Percentiles rank a stretch among this genome's conserved stretches.
Conservation (phyloP, 2,113 vertebrate genomes). For the Microcebus ravelobensis region DNA sequence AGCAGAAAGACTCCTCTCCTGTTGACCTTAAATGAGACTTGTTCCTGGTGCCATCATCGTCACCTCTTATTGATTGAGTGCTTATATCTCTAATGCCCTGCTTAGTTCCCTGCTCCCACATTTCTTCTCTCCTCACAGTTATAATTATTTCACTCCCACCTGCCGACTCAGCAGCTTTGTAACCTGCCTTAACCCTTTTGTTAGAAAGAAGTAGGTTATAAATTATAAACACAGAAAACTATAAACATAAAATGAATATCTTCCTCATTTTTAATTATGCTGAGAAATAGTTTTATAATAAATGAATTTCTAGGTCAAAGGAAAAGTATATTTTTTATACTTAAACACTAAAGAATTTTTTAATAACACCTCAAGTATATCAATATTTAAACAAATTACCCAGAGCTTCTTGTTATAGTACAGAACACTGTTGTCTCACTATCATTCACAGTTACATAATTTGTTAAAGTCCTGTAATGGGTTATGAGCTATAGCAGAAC, state of each 20-base stretch:
- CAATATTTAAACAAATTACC: conserved; percentile 21
- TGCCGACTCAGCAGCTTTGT: neutral
- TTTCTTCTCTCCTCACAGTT: conserved; percentile 13
- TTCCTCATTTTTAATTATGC: conserved; percentile 25
- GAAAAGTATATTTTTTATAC: neutral
- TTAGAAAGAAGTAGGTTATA: conserved; percentile 11
- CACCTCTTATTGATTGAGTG: conserved; percentile 35
- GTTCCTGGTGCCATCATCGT: neutral
- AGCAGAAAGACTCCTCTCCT: neutral
- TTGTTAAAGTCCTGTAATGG: neutral
- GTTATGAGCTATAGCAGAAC: neutral
- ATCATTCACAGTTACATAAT: neutral
- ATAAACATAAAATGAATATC: conserved; percentile 30
- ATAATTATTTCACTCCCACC: conserved; percentile 12
- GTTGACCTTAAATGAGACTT: conserved; percentile 4
- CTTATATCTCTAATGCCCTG: neutral
- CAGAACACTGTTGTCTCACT: neutral
- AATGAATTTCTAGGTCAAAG: neutral
- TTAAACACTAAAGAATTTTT: conserved; percentile 8
- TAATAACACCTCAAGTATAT: conserved; percentile 5
- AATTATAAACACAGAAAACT: conserved; percentile 14
- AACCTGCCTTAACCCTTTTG: neutral
- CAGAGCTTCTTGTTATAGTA: neutral
- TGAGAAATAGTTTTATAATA: conserved; percentile 4
- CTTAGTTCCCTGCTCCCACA: neutral